Conservation (phyloP, 2,797 vertebrate species). For the Caiman crocodilus region DNA sequence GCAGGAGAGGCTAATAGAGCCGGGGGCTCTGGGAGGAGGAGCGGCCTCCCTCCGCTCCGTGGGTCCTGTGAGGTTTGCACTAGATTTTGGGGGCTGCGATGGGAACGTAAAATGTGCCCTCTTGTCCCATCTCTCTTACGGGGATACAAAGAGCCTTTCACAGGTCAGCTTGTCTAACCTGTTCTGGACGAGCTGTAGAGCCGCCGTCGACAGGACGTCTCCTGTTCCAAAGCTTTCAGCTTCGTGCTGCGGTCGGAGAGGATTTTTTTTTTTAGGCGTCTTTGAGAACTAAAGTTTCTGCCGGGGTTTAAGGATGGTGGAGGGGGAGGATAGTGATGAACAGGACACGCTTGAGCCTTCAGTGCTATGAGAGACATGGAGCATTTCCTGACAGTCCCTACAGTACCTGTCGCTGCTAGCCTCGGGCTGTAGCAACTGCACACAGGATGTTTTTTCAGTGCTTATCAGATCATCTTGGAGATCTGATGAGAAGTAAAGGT, state of each 20-base stretch:
- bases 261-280: neutral
- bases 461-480: constrained; percentile 92
- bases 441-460: constrained; percentile 91
- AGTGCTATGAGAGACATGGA: neutral
- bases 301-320: neutral
- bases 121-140: neutral
- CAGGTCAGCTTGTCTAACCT: neutral
- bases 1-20: neutral
- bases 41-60: neutral
- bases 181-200: neutral
- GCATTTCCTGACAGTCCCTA: constrained; percentile 31
- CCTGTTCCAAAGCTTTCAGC: neutral
- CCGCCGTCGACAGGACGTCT: no score
- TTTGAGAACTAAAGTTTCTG: constrained; percentile 15
- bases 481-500: constrained; percentile 90
- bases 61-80: neutral
- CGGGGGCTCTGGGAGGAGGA: neutral
- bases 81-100: neutral
- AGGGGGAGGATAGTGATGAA: no score
- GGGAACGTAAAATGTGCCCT: neutral
- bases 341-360: no score
- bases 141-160: neutral
- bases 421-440: constrained; percentile 81
- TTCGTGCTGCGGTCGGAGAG: neutral
- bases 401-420: constrained; percentile 81